phyloP scores from a whole-genome alignment of 2,888 invertebrate species.

The Cephus nigrinus region DNA sequence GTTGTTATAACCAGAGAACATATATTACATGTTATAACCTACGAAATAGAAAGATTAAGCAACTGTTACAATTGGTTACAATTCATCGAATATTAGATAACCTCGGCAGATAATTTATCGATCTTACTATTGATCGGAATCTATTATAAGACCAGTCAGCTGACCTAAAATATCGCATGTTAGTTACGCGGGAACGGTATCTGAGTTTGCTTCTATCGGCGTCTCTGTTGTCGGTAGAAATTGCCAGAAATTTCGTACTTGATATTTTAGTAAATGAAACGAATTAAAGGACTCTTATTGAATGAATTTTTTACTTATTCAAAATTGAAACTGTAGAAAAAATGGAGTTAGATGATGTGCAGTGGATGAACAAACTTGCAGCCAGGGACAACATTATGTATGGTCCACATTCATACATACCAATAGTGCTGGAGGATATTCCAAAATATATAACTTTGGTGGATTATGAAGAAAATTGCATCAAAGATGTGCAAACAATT shows the following conservation, averaged over 20 bases:
- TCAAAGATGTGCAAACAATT: neutral
- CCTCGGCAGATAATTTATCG: too few species aligned
- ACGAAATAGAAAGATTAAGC: too few species aligned
- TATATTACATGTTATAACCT: too few species aligned
- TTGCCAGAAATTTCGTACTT: neutral
- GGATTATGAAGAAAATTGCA: neutral
- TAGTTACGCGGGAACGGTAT: neutral
- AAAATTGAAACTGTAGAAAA: neutral
- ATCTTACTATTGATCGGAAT: neutral
- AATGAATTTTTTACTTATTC: neutral
- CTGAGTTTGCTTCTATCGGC: neutral
- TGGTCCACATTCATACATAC: neutral
- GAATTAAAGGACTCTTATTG: neutral
- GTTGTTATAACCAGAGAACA: too few species aligned
- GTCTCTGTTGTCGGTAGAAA: neutral
- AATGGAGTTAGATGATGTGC: constrained; percentile 3
- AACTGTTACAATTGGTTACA: too few species aligned
- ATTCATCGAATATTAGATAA: too few species aligned
- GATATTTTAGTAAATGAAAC: neutral
- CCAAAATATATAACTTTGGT: neutral
- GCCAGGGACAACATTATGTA: neutral
- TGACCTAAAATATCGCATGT: neutral
- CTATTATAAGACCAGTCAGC: neutral
- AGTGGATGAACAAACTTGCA: constrained; percentile 7
- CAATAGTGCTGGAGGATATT: neutral